Conservation (phyloP, 2,113 vertebrate species). For the Zosterops hypoxanthus region DNA sequence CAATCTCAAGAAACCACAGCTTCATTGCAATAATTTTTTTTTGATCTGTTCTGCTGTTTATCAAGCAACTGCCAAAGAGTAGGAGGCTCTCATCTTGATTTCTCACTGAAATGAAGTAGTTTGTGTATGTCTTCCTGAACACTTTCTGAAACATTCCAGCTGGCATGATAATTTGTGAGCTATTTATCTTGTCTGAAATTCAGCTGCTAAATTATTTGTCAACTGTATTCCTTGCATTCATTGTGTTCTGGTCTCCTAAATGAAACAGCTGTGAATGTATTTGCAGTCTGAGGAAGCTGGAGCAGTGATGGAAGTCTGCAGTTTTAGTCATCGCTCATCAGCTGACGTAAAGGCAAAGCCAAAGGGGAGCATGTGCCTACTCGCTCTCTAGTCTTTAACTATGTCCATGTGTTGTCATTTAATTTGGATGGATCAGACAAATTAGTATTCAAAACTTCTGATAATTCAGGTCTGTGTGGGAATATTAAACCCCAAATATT, state of each 20-base stretch:
- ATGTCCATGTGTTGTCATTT: not conserved
- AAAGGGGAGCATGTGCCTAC: not conserved
- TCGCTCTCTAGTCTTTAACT: not conserved
- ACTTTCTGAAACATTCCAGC: not conserved
- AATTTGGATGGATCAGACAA: not conserved
- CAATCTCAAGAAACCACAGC: not conserved
- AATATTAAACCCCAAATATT: not conserved
- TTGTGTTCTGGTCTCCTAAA: not conserved
- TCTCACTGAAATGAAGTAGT: not conserved
- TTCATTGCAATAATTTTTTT: not conserved
- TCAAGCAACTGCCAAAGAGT: not conserved
- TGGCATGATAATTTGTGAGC: not conserved
- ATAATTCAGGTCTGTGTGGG: not conserved
- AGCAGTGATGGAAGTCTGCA: not conserved
- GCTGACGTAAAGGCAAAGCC: not conserved
- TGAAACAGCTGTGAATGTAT: not conserved
- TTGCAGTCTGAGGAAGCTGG: not conserved
- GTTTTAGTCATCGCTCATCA: not conserved
- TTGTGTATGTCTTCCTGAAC: not conserved
- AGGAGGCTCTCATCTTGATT: not conserved
- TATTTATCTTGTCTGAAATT: not conserved
- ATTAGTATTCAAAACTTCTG: not conserved
- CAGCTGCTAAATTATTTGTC: conserved; percentile 13
- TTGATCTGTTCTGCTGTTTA: not conserved
- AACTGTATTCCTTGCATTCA: not conserved